Conservation (phyloP, 2,888 invertebrate species). For the Eupithecia insigniata region DNA sequence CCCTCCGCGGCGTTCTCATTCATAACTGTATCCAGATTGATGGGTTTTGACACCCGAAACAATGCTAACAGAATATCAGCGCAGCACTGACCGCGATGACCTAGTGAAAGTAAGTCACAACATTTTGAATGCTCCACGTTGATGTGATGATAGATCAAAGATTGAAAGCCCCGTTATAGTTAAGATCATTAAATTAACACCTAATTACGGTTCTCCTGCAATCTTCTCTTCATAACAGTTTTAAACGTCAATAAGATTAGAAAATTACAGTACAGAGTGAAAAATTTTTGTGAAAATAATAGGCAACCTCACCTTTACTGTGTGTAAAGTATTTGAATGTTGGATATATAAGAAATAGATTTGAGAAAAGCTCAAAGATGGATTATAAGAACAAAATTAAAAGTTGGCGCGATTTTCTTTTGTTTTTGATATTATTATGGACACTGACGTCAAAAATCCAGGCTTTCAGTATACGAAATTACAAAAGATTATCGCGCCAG, state of each 20-base stretch:
- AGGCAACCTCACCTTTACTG: not conserved
- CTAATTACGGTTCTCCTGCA: conserved; percentile 37
- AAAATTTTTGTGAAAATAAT: not conserved
- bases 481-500: too few species aligned
- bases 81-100: conserved; percentile 57
- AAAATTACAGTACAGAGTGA: not conserved
- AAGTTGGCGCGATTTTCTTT: too few species aligned
- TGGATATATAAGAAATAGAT: too few species aligned
- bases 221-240: not conserved
- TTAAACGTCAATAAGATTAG: not conserved
- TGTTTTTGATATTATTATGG: too few species aligned
- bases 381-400: too few species aligned
- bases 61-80: conserved; percentile 66
- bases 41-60: conserved; percentile 72
- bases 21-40: conserved; percentile 68
- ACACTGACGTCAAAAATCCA: too few species aligned
- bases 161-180: conserved; percentile 53
- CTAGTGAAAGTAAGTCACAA: conserved; percentile 67
- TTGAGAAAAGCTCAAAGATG: too few species aligned
- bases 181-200: conserved; percentile 62
- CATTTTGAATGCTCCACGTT: conserved; percentile 64
- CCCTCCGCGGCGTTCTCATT: not conserved
- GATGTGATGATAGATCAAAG: conserved; percentile 58
- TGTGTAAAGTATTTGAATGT: not conserved
- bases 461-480: too few species aligned